A percentile compares a stretch with the other conserved stretches of the same genome.
Conservation (phyloP, 2,797 vertebrate species). For the Coreius guichenoti region DNA sequence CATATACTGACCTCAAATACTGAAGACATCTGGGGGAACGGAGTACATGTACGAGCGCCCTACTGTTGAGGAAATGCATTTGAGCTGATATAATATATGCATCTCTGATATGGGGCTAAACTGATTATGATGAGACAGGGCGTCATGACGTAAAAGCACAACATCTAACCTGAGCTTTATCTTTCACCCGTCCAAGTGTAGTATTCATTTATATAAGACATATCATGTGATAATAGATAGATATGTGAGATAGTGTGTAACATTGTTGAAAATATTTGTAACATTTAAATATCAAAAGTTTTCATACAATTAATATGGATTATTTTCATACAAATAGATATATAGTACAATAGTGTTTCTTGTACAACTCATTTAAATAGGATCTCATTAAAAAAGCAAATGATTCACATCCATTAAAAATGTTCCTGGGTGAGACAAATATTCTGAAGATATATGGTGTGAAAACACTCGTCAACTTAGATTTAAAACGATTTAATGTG, state of each 20-base stretch:
- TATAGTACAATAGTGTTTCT: not conserved
- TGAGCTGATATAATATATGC: not conserved
- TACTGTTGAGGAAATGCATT: not conserved
- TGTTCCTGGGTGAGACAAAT: not conserved
- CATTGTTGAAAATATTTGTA: not conserved
- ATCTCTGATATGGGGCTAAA: not conserved
- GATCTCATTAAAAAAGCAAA: not conserved
- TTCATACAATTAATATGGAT: not conserved
- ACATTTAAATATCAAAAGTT: not conserved
- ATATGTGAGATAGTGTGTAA: not conserved
- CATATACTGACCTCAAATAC: conserved; percentile 86
- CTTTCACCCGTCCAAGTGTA: not conserved
- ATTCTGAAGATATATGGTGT: not conserved
- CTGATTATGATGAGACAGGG: not conserved
- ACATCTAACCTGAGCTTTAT: not conserved
- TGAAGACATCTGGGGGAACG: not conserved
- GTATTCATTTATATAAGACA: not conserved
- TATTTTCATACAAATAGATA: not conserved
- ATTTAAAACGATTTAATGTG: not conserved
- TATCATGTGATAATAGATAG: not conserved
- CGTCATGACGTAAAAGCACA: not conserved
- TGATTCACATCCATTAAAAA: not conserved
- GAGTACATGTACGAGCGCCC: not conserved
- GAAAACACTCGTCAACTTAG: not conserved
- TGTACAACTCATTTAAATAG: not conserved